A percentile compares a stretch with the other conserved stretches of the same genome.
These are phyloP conservation scores for Simalia tracyae DNA, from an alignment of 2,797 vertebrate genomes.

Conservation along the genomic window DNA sequence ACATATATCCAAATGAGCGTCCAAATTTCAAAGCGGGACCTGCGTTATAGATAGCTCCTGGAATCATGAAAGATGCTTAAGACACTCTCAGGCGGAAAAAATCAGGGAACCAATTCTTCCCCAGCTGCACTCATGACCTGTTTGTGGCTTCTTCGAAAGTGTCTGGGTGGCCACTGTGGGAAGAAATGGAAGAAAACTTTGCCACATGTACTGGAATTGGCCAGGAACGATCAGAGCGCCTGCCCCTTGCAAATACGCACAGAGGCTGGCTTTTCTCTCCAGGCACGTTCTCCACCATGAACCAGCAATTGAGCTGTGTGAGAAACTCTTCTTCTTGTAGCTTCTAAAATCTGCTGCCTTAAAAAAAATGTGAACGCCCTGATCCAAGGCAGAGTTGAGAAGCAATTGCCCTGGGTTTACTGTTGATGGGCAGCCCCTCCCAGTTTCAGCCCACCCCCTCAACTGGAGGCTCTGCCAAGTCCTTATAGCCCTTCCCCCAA, in stretches of 20 bases:
- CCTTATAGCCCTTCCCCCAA: background rate
- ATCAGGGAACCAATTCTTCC: no score
- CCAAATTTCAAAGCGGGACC: no score
- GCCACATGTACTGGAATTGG: conserved; percentile 98
- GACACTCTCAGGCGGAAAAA: no score
- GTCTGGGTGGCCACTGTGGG: background rate
- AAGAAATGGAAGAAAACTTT: conserved; percentile 77
- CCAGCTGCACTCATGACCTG: no score
- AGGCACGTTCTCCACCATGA: conserved; percentile 87
- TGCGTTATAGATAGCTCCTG: no score
- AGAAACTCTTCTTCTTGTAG: conserved; percentile 90
- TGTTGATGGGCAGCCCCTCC: background rate
- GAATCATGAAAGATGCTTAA: no score
- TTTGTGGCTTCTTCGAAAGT: background rate
- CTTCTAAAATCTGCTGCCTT: background rate
- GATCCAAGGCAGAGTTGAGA: background rate
- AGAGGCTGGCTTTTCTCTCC: conserved; percentile 88
- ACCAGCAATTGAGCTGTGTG: conserved; percentile 83
- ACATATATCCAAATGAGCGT: no score
- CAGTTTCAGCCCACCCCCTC: background rate
- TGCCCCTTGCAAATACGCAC: conserved; percentile 95
- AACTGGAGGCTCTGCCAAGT: background rate
- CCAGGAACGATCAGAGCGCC: conserved; percentile 90
- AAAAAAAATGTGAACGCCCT: background rate
- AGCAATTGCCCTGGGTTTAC: background rate